These are phyloP conservation scores for Stegophylla sp. DNA, from an alignment of 2,888 invertebrate species.

Conservation along the genomic window DNA sequence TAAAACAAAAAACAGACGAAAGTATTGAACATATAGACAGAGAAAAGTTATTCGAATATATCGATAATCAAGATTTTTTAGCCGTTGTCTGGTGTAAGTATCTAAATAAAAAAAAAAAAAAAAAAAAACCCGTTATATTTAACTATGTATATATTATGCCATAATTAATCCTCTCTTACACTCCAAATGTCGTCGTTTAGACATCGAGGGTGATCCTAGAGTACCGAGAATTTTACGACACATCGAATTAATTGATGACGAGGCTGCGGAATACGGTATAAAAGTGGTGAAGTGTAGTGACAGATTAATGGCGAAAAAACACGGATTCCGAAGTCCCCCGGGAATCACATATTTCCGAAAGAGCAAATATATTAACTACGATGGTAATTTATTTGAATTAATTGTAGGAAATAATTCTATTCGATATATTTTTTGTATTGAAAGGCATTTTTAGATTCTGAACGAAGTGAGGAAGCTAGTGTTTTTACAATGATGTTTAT, in stretches of 20 bases:
- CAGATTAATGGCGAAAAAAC: slow-evolving; percentile 90
- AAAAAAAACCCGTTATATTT: too few relatives aligned
- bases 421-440: too few relatives aligned
- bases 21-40: slow-evolving; percentile 89
- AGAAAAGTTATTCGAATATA: slow-evolving; percentile 81
- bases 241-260: slow-evolving; percentile 88
- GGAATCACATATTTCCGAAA: slow-evolving; percentile 91
- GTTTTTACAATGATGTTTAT: too few relatives aligned
- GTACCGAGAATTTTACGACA: slow-evolving; percentile 82
- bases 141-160: too few relatives aligned
- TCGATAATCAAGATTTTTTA: slow-evolving; percentile 87
- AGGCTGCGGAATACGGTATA: slow-evolving; percentile 89
- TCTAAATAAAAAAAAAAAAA: too few relatives aligned
- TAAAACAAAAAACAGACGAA: slow-evolving; percentile 87
- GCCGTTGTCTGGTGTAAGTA: slow-evolving; percentile 92
- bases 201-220: slow-evolving; percentile 82
- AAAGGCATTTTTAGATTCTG: too few relatives aligned
- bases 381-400: slow-evolving; percentile 70
- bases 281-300: slow-evolving; percentile 88
- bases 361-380: slow-evolving; percentile 85
- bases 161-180: slow-evolving; percentile 31
- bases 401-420: too few relatives aligned
- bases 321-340: slow-evolving; percentile 86
- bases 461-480: too few relatives aligned
- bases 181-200: slow-evolving; percentile 67